phyloP scores from a whole-genome alignment of 2,888 invertebrate genomes.

The Pseudococcus viburni region DNA sequence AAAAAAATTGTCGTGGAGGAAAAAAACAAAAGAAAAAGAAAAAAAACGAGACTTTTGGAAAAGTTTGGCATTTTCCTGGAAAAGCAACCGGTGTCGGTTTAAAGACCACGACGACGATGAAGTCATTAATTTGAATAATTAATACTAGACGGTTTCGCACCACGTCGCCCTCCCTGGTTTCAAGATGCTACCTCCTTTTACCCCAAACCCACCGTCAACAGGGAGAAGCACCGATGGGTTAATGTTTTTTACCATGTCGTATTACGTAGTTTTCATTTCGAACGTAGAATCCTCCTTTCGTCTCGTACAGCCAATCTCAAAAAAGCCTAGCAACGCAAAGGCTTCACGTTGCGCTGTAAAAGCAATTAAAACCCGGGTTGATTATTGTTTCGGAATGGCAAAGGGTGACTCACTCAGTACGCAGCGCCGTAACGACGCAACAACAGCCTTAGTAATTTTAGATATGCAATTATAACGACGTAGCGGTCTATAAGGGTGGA shows the following conservation, averaged over 20 bases:
- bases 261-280: neutral
- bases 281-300: neutral
- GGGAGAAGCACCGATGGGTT: conserved; percentile 36
- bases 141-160: conserved; percentile 13
- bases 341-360: neutral
- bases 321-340: conserved; percentile 6
- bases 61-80: neutral
- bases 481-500: conserved; percentile 51
- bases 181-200: neutral
- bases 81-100: conserved; percentile 17
- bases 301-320: neutral
- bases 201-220: neutral
- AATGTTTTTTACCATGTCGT: conserved; percentile 54
- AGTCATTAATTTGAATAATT: conserved; percentile 56
- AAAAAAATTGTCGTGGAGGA: neutral
- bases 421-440: neutral
- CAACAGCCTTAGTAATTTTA: conserved; percentile 59
- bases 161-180: neutral
- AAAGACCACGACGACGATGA: neutral
- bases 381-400: conserved; percentile 8
- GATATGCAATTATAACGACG: conserved; percentile 65
- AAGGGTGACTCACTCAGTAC: conserved; percentile 52
- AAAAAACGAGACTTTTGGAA: neutral
- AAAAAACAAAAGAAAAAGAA: neutral
- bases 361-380: conserved; percentile 57